Evolutionary conservation across 1,140 invertebrate genomes (phyloP).

Genomic region (Acyrthosiphon pisum): DNA sequence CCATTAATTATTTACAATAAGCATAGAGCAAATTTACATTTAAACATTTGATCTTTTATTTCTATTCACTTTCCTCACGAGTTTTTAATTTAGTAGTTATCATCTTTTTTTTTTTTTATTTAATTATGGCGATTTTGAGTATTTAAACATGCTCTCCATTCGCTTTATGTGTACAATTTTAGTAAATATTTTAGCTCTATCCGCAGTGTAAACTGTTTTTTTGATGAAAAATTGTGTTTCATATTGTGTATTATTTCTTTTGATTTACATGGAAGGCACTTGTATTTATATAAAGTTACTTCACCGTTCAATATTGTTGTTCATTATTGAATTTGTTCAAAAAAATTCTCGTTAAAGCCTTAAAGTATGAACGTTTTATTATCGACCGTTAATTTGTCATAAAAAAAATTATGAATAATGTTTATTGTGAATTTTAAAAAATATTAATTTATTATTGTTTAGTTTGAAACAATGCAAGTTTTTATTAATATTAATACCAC

Average conservation of each 20-base stretch:
- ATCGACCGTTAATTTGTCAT: not conserved
- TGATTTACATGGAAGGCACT: not conserved
- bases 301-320: not conserved
- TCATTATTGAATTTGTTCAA: not conserved
- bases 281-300: not conserved
- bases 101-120: not conserved
- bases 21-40: not conserved
- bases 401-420: not conserved
- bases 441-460: not conserved
- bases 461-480: not conserved
- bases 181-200: not conserved
- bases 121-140: not conserved
- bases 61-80: not conserved
- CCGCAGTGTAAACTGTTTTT: not conserved
- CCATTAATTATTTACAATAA: conserved; percentile 12
- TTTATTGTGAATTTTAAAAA: not conserved
- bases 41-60: conserved; percentile 27
- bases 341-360: not conserved
- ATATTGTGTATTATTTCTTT: not conserved
- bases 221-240: not conserved
- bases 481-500: not conserved
- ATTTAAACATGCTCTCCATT: not conserved
- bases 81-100: not conserved
- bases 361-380: not conserved
- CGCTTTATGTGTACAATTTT: not conserved